Evolutionary conservation across 2,888 invertebrate species (phyloP).

Genomic region (Scrobipalpa atriplicella): DNA sequence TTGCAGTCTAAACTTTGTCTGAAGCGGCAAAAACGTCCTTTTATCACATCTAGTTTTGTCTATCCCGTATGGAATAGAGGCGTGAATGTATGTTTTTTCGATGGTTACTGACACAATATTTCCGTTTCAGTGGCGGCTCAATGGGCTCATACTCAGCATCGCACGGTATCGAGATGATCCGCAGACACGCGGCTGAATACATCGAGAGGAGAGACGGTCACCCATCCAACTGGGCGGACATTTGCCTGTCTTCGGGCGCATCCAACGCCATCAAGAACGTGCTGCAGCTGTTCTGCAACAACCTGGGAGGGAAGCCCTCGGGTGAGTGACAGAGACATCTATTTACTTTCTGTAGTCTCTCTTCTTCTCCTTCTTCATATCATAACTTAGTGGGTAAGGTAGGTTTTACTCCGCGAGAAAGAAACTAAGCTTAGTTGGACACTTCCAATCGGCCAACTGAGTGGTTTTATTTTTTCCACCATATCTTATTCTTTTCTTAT

Average conservation of each 20-base stretch:
- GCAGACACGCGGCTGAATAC: conserved; percentile 91
- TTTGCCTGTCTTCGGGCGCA: conserved; percentile 93
- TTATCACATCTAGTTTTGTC: no score
- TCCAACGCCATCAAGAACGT: conserved; percentile 94
- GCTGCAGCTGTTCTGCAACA: conserved; percentile 84
- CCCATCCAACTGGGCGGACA: conserved; percentile 87
- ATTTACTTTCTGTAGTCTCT: no score
- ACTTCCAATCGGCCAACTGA: no score
- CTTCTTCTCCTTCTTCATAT: background rate
- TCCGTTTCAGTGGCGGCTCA: conserved; percentile 86
- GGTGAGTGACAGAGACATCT: conserved; percentile 32
- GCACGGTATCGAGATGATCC: conserved; percentile 91
- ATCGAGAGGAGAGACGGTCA: conserved; percentile 90
- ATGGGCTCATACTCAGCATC: conserved; percentile 94
- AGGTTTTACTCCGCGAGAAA: no score
- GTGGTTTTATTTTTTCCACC: no score
- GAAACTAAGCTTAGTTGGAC: no score
- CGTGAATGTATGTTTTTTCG: no score
- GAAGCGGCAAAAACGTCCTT: no score
- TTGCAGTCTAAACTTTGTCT: no score
- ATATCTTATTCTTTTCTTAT: background rate
- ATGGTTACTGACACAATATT: background rate
- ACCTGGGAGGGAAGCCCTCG: conserved; percentile 76
- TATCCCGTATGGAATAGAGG: no score
- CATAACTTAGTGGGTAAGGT: no score